Conservation (phyloP, 2,797 vertebrate species). For the Notolabrus celidotus region DNA sequence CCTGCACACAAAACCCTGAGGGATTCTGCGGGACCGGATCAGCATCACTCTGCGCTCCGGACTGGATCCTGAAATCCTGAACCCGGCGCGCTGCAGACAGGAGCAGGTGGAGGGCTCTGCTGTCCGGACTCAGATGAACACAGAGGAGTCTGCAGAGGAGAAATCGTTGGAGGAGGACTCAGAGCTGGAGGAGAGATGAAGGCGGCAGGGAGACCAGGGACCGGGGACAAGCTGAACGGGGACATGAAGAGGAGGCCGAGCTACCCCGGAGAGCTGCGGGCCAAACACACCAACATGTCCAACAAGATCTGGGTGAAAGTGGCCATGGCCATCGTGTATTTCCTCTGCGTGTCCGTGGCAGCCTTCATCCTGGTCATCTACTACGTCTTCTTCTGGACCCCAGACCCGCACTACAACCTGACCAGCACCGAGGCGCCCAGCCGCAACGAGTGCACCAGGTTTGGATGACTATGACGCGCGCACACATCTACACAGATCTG, state of each 20-base stretch:
- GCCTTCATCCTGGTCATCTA: constrained; percentile 91
- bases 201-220: constrained; percentile 63
- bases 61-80: background rate
- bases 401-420: constrained; percentile 60
- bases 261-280: constrained; percentile 87
- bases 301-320: constrained; percentile 90
- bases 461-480: constrained; percentile 49
- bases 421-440: constrained; percentile 55
- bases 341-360: constrained; percentile 90
- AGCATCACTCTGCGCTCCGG: constrained; percentile 7
- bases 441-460: constrained; percentile 57
- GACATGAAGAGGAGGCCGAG: constrained; percentile 83
- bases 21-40: background rate
- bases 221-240: constrained; percentile 76
- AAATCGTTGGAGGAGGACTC: background rate
- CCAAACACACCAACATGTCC: constrained; percentile 83
- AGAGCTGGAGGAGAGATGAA: constrained; percentile 68
- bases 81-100: background rate
- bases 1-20: constrained; percentile 14
- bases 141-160: constrained; percentile 12
- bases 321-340: constrained; percentile 90
- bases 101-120: constrained; percentile 20
- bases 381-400: constrained; percentile 90
- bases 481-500: constrained; percentile 11
- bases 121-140: constrained; percentile 65